Evolutionary conservation across 2,797 vertebrate species (phyloP).

Genomic region (Chloroceryle inda): DNA sequence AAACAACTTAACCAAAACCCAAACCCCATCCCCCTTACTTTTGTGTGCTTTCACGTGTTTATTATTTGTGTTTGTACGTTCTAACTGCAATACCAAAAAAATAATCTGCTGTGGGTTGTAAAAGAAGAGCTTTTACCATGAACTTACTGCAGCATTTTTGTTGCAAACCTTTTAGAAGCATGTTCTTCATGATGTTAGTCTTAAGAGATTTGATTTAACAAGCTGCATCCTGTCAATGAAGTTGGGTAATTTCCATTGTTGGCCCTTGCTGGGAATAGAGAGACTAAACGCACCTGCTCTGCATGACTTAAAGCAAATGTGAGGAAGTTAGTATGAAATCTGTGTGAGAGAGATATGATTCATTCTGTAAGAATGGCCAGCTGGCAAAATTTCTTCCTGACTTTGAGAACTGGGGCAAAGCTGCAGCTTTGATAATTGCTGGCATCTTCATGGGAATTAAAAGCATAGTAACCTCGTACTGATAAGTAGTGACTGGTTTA

Average conservation of each 20-base stretch:
- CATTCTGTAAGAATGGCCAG: slow-evolving; percentile 85
- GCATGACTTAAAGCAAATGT: slow-evolving; percentile 87
- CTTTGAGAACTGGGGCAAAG: slow-evolving; percentile 77
- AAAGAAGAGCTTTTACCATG: slow-evolving; percentile 50
- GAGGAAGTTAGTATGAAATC: slow-evolving; percentile 91
- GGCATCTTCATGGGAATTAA: slow-evolving; percentile 72
- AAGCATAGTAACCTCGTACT: slow-evolving; percentile 64
- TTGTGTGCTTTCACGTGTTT: neutral
- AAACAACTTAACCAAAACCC: neutral
- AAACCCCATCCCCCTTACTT: neutral
- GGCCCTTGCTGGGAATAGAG: slow-evolving; percentile 87
- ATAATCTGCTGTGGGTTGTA: neutral
- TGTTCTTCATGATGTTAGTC: slow-evolving; percentile 81
- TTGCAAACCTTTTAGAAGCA: slow-evolving; percentile 65
- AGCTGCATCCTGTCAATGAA: slow-evolving; percentile 95
- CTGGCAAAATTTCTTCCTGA: slow-evolving; percentile 85
- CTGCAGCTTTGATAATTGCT: slow-evolving; percentile 75
- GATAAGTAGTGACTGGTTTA: slow-evolving; percentile 56
- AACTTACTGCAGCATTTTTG: slow-evolving; percentile 43
- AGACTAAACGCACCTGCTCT: slow-evolving; percentile 94
- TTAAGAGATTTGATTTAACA: slow-evolving; percentile 87
- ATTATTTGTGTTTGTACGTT: neutral
- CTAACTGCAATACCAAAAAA: neutral
- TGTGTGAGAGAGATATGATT: slow-evolving; percentile 91
- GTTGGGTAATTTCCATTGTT: slow-evolving; percentile 89